Evolutionary conservation across 1,140 invertebrate genomes (phyloP).

Genomic region (Odontomachus brunneus): DNA sequence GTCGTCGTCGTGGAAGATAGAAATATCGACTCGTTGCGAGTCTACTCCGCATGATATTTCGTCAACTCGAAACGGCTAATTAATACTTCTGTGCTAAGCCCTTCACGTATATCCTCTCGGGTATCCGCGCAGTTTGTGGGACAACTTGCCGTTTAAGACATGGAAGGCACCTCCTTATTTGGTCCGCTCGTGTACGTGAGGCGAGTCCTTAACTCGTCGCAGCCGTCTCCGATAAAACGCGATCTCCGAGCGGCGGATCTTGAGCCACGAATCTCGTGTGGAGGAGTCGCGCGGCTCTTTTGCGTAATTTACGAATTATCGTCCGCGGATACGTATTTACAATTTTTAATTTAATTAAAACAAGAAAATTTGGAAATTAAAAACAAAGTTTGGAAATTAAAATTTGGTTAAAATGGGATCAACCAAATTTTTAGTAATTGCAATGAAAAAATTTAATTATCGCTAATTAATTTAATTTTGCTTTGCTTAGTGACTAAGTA

Average conservation of each 20-base stretch:
- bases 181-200: conserved; percentile 44
- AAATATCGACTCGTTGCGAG: neutral
- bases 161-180: conserved; percentile 43
- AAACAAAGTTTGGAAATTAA: no score
- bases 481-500: no score
- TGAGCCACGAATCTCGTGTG: neutral
- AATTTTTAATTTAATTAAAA: no score
- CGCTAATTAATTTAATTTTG: no score
- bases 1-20: neutral
- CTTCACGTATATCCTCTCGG: neutral
- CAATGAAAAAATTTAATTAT: no score
- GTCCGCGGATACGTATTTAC: no score
- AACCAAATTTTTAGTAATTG: no score
- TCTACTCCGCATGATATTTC: neutral
- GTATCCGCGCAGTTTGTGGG: conserved; percentile 42
- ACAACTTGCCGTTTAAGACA: conserved; percentile 39
- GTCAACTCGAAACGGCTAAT: conserved; percentile 13
- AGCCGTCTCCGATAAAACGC: conserved; percentile 4
- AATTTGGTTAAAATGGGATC: no score
- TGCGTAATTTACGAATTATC: no score
- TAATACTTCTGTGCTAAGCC: conserved; percentile 19
- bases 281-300: neutral
- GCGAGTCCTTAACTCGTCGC: conserved; percentile 32
- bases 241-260: no score
- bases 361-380: no score